Base-by-base conservation (phyloP, 2,888 invertebrate genomes). In the Apoda limacodes region DNA sequence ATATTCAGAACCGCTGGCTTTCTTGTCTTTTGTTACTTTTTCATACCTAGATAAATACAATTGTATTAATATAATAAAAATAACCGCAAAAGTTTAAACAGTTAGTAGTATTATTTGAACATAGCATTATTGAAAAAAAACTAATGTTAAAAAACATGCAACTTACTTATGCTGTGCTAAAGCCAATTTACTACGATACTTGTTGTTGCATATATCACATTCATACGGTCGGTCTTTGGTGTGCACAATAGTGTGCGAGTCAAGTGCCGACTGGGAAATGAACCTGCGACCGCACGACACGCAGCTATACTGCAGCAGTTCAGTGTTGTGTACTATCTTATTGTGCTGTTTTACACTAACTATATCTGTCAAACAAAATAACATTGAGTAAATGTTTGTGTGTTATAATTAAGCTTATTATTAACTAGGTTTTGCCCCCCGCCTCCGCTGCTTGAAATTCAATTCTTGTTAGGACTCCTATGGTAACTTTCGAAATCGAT, bases 161-260 rank as follows among this genome's bases (percentile, higher is more conserved):
- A 55, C 68, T 57, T 26, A 76, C 80, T 47, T 68, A 40, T 80
- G 81, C 21, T 48, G 40, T 3, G 35, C 2, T 40, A 71, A 32
- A 6, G 44, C 42, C 2, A 50, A 22, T 30, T 61, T 69, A 3
- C 50, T 53, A 2, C 60, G 39, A 37, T 69, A 81, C 19, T 44
- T 51, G 37, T 67, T 70, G 1, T 60, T 55, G 30, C 81, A 81
- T 3, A 48, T 21, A 0, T 60, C 51, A 38, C 81, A 81, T n/a
- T 51, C 43, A 32, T 47, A 51, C 0, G 72, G 66, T 2, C 53
- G 47, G 32, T 65, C 63, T 32, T 62, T 65, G 1, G 76, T 70
- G 48, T 81, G 81, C 0, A 44, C 24, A 1, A 52, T 44, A 29
- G 57, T 46, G 42, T 81, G 81, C 2, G 40, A 26, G 2, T 65